These are phyloP conservation scores for Hoplodrina ambigua DNA, from an alignment of 2,888 invertebrate genomes.

Conservation along the genomic window DNA sequence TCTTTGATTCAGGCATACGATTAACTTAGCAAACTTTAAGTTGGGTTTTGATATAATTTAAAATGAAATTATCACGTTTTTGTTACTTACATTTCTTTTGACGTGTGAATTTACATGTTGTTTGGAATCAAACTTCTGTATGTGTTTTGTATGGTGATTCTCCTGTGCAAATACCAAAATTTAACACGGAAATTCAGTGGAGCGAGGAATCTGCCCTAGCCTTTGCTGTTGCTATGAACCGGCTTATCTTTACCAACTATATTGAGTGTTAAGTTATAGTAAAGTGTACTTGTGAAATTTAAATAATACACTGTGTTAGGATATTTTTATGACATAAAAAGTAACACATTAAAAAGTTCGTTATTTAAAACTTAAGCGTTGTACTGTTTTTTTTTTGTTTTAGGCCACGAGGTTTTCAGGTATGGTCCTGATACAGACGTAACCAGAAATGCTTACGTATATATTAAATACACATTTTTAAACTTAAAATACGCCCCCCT, in stretches of 20 bases:
- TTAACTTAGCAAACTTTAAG: too few relatives aligned
- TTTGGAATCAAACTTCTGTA: slow-evolving; percentile 1
- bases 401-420: too few relatives aligned
- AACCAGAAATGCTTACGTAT: too few relatives aligned
- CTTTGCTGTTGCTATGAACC: slow-evolving; percentile 43
- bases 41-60: too few relatives aligned
- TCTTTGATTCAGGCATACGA: too few relatives aligned
- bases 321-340: neutral
- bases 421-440: too few relatives aligned
- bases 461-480: too few relatives aligned
- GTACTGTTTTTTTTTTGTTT: too few relatives aligned
- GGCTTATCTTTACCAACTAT: slow-evolving; percentile 47
- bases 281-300: neutral
- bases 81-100: neutral
- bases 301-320: neutral
- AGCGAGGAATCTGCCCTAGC: slow-evolving; percentile 59
- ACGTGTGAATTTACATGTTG: neutral
- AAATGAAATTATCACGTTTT: neutral
- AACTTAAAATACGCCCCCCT: too few relatives aligned
- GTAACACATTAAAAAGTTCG: neutral
- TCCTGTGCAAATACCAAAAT: slow-evolving; percentile 63
- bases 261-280: slow-evolving; percentile 41
- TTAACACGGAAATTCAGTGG: slow-evolving; percentile 63
- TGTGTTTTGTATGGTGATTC: neutral
- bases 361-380: neutral